Base-by-base conservation (phyloP, 92 coral and sea anemone species). In the Palythoa grandis region DNA sequence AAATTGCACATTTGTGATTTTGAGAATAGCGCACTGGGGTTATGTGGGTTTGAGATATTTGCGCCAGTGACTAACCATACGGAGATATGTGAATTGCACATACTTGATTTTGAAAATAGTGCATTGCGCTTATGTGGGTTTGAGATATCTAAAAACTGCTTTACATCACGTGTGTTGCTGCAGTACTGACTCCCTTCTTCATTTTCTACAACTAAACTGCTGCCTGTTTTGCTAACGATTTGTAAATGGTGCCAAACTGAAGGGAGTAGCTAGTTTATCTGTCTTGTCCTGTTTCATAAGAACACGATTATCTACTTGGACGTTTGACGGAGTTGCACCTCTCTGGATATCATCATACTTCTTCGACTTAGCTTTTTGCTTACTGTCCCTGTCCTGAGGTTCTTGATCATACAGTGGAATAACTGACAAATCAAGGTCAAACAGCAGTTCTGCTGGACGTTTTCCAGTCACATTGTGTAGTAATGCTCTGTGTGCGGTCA, bases 271-370 rank as follows among this genome's bases (percentile, higher is more conserved):
- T 3, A 84, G 68, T 52, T 84, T 84, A 67, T 84, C 54, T 6
- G 15, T 24, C 53, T 56, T 50, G 19, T 84, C 24, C 14, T 43
- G 50, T 48, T 72, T 84, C 17, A 84, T 57, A 57, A 57, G 63
- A 16, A 57, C 87, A 16, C 52, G 52, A 24, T 84, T 72, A 19
- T 70, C 80, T 12, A 75, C n/a, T 57, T 84, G 69, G 23, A 84
- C 54, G n/a, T 56, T 40, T 67, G 77, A 25, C 22, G 52, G 40
- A 7, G 9, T 58, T 29, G 87, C 79, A 5, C 70, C 72, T 20
- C 87, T 84, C 14, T 20, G 72, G 5, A 5, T 22, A 17, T 71
- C 72, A 37, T 52, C 78, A 53, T 72, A 84, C 15, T 16, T 22
- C 39, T 63, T 68, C 11, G 48, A 72, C 60, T 82, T 68, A 19